These are phyloP conservation scores for Erythrolamprus reginae DNA, from an alignment of 2,113 vertebrate genomes.

Conservation along the genomic window DNA sequence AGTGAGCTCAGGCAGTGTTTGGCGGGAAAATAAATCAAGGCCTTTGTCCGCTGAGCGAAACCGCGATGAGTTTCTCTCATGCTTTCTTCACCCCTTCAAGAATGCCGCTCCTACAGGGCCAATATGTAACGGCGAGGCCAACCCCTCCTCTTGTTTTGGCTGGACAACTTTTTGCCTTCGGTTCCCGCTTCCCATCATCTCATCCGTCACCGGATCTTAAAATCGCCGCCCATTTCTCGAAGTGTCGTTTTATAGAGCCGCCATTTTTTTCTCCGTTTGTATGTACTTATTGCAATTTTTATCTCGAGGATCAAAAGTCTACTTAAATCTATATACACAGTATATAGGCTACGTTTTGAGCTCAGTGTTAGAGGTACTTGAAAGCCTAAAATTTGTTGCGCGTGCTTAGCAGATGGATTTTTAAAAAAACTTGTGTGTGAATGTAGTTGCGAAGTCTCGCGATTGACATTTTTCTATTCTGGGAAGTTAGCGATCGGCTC, in stretches of 20 bases:
- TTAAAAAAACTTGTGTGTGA: background rate
- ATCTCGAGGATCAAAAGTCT: background rate
- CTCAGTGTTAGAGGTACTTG: background rate
- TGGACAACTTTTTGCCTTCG: too few relatives aligned
- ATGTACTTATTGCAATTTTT: background rate
- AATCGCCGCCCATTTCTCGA: background rate
- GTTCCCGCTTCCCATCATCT: background rate
- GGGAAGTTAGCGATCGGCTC: background rate
- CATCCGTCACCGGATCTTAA: background rate
- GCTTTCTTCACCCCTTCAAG: background rate
- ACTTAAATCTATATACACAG: background rate
- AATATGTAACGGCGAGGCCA: background rate
- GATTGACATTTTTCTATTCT: background rate
- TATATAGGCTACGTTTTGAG: too few relatives aligned
- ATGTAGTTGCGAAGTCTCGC: background rate
- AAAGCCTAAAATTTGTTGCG: background rate
- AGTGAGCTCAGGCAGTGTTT: conserved; percentile 60
- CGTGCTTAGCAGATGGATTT: background rate
- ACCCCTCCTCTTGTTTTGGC: too few relatives aligned
- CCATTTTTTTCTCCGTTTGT: background rate
- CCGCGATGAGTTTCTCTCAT: background rate
- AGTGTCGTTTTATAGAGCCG: background rate
- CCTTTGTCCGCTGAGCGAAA: background rate
- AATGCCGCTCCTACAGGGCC: background rate
- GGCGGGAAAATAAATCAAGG: conserved; percentile 61